A percentile compares a stretch with the other conserved stretches of the same genome.
Evolutionary conservation across 2,797 vertebrate species (phyloP).

Genomic region (Sebastes diploproa): DNA sequence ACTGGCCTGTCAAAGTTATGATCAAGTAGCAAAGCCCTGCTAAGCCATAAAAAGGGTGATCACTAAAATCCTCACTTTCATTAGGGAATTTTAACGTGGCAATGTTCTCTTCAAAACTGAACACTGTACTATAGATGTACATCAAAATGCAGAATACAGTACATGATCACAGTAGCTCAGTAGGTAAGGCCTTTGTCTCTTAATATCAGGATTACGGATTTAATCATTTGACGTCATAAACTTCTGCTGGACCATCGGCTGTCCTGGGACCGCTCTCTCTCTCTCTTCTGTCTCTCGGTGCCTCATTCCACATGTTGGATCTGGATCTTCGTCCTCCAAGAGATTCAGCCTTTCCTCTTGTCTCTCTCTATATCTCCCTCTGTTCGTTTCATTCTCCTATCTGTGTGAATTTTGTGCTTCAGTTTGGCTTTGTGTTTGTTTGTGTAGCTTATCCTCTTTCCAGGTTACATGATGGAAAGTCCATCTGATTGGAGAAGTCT

Average conservation of each 20-base stretch:
- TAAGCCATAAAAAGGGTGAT: neutral
- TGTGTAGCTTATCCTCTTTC: neutral
- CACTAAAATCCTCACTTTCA: neutral
- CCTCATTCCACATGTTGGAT: neutral
- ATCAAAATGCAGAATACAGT: neutral
- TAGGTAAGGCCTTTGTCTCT: neutral
- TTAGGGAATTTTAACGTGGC: neutral
- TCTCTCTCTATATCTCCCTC: neutral
- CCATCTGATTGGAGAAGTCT: too few relatives aligned
- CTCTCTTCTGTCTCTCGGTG: neutral
- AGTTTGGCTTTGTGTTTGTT: neutral
- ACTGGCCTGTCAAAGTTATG: constrained; percentile 30
- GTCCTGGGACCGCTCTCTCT: neutral
- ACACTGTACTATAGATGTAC: neutral
- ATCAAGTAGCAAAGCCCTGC: constrained; percentile 14
- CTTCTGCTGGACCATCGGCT: neutral
- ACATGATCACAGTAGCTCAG: neutral
- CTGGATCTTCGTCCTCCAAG: neutral
- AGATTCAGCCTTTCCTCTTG: neutral
- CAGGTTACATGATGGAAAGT: neutral
- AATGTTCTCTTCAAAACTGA: neutral
- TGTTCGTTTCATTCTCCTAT: neutral
- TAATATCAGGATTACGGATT: neutral
- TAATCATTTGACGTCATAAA: neutral
- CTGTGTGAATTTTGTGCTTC: neutral